These are phyloP conservation scores for Pongo pygmaeus DNA, from an alignment of 2,113 vertebrate species.

Conservation along the genomic window DNA sequence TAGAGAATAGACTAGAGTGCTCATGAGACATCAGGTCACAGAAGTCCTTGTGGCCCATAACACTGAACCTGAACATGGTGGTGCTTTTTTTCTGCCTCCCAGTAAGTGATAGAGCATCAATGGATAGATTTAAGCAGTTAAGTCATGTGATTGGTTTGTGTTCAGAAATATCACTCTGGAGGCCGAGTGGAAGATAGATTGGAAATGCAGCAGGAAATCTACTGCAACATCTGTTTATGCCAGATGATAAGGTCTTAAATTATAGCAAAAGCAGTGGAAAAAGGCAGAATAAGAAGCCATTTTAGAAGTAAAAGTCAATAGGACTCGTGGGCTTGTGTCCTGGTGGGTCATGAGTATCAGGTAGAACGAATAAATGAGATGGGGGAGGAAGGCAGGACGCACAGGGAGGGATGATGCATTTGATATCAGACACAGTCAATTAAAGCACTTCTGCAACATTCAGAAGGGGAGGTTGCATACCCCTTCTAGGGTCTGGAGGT, in stretches of 20 bases:
- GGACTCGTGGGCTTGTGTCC: not conserved
- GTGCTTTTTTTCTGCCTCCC: not conserved
- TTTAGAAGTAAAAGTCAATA: not conserved
- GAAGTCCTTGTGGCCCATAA: not conserved
- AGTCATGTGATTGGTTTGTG: not conserved
- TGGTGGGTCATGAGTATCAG: not conserved
- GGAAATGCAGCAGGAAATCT: not conserved
- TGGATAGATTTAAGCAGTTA: not conserved
- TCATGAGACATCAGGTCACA: not conserved
- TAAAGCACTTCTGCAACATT: not conserved
- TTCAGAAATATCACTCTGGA: not conserved
- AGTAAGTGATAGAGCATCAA: not conserved
- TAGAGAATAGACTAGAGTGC: not conserved
- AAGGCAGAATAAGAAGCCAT: not conserved
- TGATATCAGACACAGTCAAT: not conserved
- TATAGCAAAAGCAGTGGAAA: not conserved
- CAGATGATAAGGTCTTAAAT: not conserved
- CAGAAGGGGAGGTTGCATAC: not conserved
- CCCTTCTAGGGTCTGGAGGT: not conserved
- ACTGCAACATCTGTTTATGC: not conserved
- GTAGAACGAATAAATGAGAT: not conserved
- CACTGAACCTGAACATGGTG: not conserved
- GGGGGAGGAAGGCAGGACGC: not conserved
- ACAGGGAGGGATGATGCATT: not conserved
- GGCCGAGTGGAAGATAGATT: not conserved